These are phyloP conservation scores for Myanophis thanlyinensis DNA, from an alignment of 2,113 vertebrate species.

Conservation along the genomic window DNA sequence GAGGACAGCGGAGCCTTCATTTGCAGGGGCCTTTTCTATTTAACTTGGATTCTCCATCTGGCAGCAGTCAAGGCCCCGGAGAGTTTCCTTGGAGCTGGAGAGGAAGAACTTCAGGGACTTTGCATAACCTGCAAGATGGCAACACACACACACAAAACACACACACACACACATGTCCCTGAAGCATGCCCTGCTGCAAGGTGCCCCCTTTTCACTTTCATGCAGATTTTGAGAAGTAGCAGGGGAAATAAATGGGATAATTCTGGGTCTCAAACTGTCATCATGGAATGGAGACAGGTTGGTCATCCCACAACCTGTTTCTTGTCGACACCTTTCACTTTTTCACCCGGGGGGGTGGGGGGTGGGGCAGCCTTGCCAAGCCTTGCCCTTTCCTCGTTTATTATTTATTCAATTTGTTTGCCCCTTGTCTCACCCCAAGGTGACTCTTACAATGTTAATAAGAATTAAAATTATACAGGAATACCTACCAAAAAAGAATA, in stretches of 20 bases:
- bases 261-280: not conserved
- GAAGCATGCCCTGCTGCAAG: not conserved
- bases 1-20: not conserved
- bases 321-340: not conserved
- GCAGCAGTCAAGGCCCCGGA: not conserved
- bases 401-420: too few relatives aligned
- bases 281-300: not conserved
- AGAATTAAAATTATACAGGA: too few relatives aligned
- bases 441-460: too few relatives aligned
- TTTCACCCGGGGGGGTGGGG: too few relatives aligned
- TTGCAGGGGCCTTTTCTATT: not conserved
- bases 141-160: too few relatives aligned
- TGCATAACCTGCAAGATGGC: not conserved
- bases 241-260: not conserved
- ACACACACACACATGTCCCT: too few relatives aligned
- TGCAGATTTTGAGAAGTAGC: not conserved
- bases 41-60: not conserved
- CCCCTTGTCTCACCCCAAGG: too few relatives aligned
- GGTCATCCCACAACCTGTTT: too few relatives aligned
- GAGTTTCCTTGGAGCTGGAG: not conserved
- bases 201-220: not conserved
- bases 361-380: too few relatives aligned
- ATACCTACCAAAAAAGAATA: too few relatives aligned
- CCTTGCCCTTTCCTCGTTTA: not conserved
- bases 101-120: not conserved